These are phyloP conservation scores for Schizothorax lantsangensis DNA, from an alignment of 2,797 vertebrate species.

Conservation along the genomic window DNA sequence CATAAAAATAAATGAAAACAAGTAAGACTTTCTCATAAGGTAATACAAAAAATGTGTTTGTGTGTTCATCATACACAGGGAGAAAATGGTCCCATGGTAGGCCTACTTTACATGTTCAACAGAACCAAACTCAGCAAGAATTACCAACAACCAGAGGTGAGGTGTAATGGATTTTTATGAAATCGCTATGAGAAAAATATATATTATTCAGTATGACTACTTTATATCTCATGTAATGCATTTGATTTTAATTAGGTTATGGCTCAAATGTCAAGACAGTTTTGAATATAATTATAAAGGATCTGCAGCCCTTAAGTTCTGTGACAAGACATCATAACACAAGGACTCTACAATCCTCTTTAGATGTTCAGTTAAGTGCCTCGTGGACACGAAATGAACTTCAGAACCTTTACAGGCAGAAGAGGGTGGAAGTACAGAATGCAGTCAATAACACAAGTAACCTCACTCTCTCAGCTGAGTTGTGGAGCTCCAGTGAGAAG, in stretches of 20 bases:
- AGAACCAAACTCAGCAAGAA: not conserved
- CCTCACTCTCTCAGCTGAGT: slow-evolving; percentile 54
- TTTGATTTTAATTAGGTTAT: slow-evolving; percentile 9
- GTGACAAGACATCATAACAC: slow-evolving; percentile 22
- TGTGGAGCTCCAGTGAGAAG: slow-evolving; percentile 47
- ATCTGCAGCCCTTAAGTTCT: slow-evolving; percentile 45
- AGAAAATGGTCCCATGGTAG: not conserved
- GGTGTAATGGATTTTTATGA: not conserved
- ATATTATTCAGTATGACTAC: not conserved
- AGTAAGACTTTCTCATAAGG: not conserved
- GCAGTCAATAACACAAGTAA: slow-evolving; percentile 3
- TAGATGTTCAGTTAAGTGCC: not conserved
- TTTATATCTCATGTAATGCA: not conserved
- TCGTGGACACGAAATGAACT: slow-evolving; percentile 28
- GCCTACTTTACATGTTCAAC: not conserved
- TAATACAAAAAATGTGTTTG: not conserved
- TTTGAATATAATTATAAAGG: slow-evolving; percentile 44
- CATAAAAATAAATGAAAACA: not conserved
- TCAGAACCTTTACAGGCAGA: slow-evolving; percentile 21
- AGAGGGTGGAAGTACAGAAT: not conserved
- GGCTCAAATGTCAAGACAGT: not conserved
- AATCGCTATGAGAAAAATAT: not conserved
- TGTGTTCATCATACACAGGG: not conserved
- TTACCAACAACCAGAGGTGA: slow-evolving; percentile 14
- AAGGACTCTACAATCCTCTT: slow-evolving; percentile 21